phyloP scores from a whole-genome alignment of 2,113 vertebrate genomes.

The Jaculus jaculus region DNA sequence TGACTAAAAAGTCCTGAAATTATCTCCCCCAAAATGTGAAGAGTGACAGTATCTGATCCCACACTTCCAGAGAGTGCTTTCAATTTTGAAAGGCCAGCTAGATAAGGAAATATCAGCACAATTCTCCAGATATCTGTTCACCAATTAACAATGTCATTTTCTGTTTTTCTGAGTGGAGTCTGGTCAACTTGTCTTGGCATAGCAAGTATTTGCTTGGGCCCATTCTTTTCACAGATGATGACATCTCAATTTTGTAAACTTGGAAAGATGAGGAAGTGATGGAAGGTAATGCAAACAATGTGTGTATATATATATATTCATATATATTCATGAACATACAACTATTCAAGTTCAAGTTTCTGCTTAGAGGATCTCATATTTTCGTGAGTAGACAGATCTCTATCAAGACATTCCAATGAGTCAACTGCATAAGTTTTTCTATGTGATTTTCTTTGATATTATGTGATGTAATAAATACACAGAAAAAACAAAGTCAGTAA shows the following conservation, averaged over 20 bases:
- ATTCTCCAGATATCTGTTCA: constrained; percentile 49
- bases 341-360: neutral
- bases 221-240: constrained; percentile 37
- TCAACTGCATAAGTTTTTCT: neutral
- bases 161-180: constrained; percentile 61
- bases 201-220: constrained; percentile 1
- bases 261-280: neutral
- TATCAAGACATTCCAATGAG: neutral
- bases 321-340: neutral
- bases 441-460: neutral
- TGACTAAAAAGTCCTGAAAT: constrained; percentile 70
- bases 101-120: constrained; percentile 71
- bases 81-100: constrained; percentile 77
- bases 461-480: neutral
- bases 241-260: neutral
- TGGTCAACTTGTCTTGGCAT: constrained; percentile 57
- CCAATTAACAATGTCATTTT: constrained; percentile 77
- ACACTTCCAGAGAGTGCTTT: constrained; percentile 44
- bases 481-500: constrained; percentile 16
- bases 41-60: constrained; percentile 66
- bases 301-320: neutral
- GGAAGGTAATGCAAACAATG: neutral
- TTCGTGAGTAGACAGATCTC: neutral
- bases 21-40: constrained; percentile 65
- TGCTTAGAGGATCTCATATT: neutral